Evolutionary conservation across 2,888 invertebrate genomes (phyloP).

Genomic region (Nephrotoma guestfalica): DNA sequence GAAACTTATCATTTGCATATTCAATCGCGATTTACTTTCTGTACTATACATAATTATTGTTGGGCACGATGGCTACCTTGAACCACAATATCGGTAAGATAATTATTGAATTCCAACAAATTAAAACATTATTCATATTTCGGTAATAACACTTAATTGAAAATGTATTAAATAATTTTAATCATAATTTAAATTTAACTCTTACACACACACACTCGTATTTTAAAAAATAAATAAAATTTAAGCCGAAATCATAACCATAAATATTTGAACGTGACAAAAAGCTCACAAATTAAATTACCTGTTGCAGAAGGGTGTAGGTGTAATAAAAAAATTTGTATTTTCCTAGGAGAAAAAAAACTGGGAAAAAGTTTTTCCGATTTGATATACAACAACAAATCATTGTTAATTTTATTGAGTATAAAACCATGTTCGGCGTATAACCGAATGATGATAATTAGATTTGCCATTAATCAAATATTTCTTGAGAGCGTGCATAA

Average conservation of each 20-base stretch:
- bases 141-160: neutral
- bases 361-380: neutral
- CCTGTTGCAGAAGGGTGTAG: neutral
- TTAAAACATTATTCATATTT: neutral
- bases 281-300: neutral
- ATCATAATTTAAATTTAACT: neutral
- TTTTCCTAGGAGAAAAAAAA: neutral
- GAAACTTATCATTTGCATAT: too few relatives aligned
- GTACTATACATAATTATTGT: too few relatives aligned
- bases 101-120: neutral
- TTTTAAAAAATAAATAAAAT: neutral
- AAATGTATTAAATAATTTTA: neutral
- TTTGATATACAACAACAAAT: neutral
- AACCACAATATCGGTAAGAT: neutral
- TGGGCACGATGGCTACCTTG: too few relatives aligned
- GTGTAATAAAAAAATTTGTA: neutral
- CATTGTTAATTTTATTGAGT: neutral
- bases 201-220: neutral
- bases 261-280: neutral
- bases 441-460: neutral
- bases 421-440: neutral
- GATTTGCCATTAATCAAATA: neutral
- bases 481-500: neutral
- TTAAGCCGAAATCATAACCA: neutral
- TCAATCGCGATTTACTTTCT: too few relatives aligned